phyloP scores from a whole-genome alignment of 2,888 invertebrate genomes.

The Polyommatus icarus region DNA sequence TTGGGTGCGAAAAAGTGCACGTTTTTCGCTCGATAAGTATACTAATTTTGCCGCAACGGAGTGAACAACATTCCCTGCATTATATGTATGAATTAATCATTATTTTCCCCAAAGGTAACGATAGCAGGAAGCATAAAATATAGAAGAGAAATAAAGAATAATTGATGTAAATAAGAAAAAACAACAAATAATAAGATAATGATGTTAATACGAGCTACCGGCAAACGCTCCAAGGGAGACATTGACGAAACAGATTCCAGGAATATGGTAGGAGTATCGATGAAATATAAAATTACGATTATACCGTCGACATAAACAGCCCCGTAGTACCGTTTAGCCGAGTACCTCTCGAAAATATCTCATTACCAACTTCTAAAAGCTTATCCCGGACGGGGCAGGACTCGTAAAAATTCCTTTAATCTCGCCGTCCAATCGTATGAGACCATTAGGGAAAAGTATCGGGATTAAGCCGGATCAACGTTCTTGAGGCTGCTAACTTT shows the following conservation, averaged over 20 bases:
- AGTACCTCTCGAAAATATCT: conserved; percentile 46
- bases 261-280: conserved; percentile 40
- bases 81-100: too few species aligned
- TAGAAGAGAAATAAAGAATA: not conserved
- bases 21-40: too few species aligned
- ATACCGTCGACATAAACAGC: conserved; percentile 37
- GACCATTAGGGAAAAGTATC: conserved; percentile 61
- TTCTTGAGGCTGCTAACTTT: conserved; percentile 63
- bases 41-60: too few species aligned
- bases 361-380: conserved; percentile 47
- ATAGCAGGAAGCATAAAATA: too few species aligned
- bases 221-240: not conserved
- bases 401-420: conserved; percentile 49
- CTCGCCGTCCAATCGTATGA: conserved; percentile 55
- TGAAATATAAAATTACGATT: conserved; percentile 38
- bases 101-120: too few species aligned
- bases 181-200: not conserved
- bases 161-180: not conserved
- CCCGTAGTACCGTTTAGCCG: conserved; percentile 39
- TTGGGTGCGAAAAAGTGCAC: too few species aligned
- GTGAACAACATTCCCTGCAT: too few species aligned
- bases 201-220: not conserved
- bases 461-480: conserved; percentile 53
- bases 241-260: not conserved
- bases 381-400: conserved; percentile 40